These are phyloP conservation scores for Phalangium opilio DNA, from an alignment of 2,888 invertebrate species.

Conservation along the genomic window DNA sequence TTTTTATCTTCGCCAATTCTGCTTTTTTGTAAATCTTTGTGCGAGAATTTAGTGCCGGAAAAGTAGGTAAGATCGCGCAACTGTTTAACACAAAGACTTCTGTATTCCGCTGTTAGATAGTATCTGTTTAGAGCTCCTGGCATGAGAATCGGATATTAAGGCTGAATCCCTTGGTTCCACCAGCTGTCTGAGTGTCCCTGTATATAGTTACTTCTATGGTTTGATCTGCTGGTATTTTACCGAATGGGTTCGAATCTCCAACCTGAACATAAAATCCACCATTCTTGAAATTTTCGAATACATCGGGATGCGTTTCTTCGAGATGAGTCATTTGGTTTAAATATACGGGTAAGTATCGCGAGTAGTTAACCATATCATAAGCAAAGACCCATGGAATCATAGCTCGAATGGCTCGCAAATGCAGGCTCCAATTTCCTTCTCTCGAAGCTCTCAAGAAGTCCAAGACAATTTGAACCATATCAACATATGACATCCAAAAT, in stretches of 20 bases:
- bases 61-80: not conserved
- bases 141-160: not conserved
- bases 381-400: not conserved
- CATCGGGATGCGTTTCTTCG: not conserved
- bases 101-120: not conserved
- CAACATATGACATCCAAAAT: not conserved
- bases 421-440: not conserved
- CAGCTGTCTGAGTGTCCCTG: not conserved
- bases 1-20: not conserved
- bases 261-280: not conserved
- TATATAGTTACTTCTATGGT: not conserved
- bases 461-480: not conserved
- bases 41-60: not conserved
- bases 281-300: not conserved
- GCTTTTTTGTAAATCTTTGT: not conserved
- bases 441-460: not conserved
- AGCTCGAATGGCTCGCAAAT: not conserved
- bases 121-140: not conserved
- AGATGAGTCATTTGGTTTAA: not conserved
- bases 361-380: not conserved
- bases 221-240: not conserved
- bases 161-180: too few species aligned
- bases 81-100: not conserved
- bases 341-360: not conserved
- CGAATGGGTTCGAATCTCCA: not conserved